A percentile compares a stretch with the other conserved stretches of the same genome.
Evolutionary conservation across 1,140 invertebrate genomes (phyloP).

Genomic region (Formica selysi): DNA sequence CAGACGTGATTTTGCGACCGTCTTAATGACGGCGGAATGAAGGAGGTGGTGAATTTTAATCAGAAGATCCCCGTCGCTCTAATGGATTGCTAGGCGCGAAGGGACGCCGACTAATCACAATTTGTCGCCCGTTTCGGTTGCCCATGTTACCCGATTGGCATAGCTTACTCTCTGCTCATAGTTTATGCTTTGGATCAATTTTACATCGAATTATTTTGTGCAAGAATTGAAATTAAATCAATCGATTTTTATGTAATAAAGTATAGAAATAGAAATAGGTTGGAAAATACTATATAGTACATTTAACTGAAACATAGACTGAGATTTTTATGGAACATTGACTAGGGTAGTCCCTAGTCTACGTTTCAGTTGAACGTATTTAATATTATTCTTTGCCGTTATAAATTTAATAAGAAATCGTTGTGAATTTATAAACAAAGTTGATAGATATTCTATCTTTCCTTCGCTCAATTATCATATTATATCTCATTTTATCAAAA

Average conservation of each 20-base stretch:
- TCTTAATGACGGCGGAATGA: constrained; percentile 61
- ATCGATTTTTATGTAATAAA: too few species aligned
- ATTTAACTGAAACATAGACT: too few species aligned
- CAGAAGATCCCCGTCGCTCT: constrained; percentile 71
- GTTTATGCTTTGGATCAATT: constrained; percentile 30
- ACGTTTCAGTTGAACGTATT: too few species aligned
- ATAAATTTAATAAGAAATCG: background rate
- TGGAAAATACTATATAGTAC: background rate
- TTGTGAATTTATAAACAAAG: background rate
- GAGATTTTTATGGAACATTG: too few species aligned
- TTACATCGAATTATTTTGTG: background rate
- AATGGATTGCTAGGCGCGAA: constrained; percentile 80
- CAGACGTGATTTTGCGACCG: constrained; percentile 62
- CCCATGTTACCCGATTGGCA: constrained; percentile 20
- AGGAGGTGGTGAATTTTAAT: constrained; percentile 79
- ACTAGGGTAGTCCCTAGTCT: too few species aligned
- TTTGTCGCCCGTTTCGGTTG: constrained; percentile 73
- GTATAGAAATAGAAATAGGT: too few species aligned
- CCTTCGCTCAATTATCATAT: background rate
- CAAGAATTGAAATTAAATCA: background rate
- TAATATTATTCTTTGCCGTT: background rate
- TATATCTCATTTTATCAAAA: background rate
- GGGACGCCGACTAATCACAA: constrained; percentile 77
- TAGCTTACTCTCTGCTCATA: constrained; percentile 33
- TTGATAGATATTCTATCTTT: too few species aligned